Evolutionary conservation across 1,140 invertebrate species (phyloP).

Genomic region (Drosophila subpulchrella): DNA sequence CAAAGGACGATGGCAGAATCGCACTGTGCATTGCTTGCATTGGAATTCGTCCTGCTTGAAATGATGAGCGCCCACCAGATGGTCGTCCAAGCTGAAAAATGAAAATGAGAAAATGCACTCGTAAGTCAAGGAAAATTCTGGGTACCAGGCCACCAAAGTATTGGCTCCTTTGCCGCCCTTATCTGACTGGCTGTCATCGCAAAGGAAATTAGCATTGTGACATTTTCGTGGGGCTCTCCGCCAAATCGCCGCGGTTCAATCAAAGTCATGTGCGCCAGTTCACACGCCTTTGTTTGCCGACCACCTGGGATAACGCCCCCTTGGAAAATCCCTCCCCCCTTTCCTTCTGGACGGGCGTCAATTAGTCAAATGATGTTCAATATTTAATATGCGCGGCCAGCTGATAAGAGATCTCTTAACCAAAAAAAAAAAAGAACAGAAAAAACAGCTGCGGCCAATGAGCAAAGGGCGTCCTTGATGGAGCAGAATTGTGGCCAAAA

Average conservation of each 20-base stretch:
- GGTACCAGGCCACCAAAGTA: slow-evolving; percentile 1
- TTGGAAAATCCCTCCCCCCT: slow-evolving; percentile 20
- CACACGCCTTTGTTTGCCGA: slow-evolving; percentile 68
- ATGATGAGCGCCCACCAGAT: slow-evolving; percentile 90
- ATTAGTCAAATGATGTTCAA: slow-evolving; percentile 85
- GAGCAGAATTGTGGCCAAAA: slow-evolving; percentile 16
- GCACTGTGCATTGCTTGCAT: slow-evolving; percentile 93
- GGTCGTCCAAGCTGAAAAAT: slow-evolving; percentile 90
- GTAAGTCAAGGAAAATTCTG: slow-evolving; percentile 4
- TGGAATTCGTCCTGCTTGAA: slow-evolving; percentile 91
- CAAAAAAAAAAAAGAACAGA: not conserved
- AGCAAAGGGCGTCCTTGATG: slow-evolving; percentile 42
- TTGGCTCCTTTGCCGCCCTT: slow-evolving; percentile 11
- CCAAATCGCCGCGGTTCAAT: slow-evolving; percentile 63
- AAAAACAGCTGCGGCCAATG: slow-evolving; percentile 70
- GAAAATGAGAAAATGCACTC: slow-evolving; percentile 30
- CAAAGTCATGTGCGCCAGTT: slow-evolving; percentile 76
- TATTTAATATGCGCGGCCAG: slow-evolving; percentile 80
- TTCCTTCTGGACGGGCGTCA: slow-evolving; percentile 48
- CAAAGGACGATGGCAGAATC: slow-evolving; percentile 92
- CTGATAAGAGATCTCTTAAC: slow-evolving; percentile 68
- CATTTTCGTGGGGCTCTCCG: slow-evolving; percentile 18
- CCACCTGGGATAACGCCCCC: slow-evolving; percentile 37
- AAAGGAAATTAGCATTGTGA: slow-evolving; percentile 75
- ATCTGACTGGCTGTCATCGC: slow-evolving; percentile 61